Evolutionary conservation across 2,888 invertebrate genomes (phyloP).

Genomic region (Leucoptera coffeella): DNA sequence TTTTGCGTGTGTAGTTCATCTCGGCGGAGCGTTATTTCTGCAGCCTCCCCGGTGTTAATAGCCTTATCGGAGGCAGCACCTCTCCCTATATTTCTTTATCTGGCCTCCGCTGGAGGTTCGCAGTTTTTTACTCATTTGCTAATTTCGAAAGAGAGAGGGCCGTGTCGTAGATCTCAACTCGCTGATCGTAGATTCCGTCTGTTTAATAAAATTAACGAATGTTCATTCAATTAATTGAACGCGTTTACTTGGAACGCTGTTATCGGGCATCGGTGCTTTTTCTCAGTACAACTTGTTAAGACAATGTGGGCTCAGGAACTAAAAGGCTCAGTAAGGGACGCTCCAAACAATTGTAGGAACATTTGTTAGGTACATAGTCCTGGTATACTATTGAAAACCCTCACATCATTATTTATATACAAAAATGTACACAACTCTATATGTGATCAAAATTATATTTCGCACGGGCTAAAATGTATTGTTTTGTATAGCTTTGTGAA

Average conservation of each 20-base stretch:
- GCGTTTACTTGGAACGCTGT: constrained; percentile 21
- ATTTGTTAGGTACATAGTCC: too few species aligned
- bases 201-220: constrained; percentile 51
- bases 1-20: constrained; percentile 12
- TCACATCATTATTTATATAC: too few species aligned
- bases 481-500: too few species aligned
- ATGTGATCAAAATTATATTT: too few species aligned
- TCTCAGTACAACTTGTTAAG: too few species aligned
- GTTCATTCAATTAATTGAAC: constrained; percentile 47
- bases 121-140: constrained; percentile 42
- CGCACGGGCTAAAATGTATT: too few species aligned
- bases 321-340: too few species aligned
- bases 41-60: constrained; percentile 46
- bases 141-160: constrained; percentile 51
- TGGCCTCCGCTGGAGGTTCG: constrained; percentile 44
- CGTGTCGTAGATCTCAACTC: neutral
- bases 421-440: too few species aligned
- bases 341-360: too few species aligned
- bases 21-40: constrained; percentile 33
- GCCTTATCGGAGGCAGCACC: constrained; percentile 53
- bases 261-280: too few species aligned
- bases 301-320: too few species aligned
- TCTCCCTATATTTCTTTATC: constrained; percentile 52
- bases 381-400: too few species aligned
- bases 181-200: constrained; percentile 36